A percentile compares a stretch with the other conserved stretches of the same genome.
Evolutionary conservation across 2,113 vertebrate species (phyloP).

Genomic region (Corythoichthys haematopterus): DNA sequence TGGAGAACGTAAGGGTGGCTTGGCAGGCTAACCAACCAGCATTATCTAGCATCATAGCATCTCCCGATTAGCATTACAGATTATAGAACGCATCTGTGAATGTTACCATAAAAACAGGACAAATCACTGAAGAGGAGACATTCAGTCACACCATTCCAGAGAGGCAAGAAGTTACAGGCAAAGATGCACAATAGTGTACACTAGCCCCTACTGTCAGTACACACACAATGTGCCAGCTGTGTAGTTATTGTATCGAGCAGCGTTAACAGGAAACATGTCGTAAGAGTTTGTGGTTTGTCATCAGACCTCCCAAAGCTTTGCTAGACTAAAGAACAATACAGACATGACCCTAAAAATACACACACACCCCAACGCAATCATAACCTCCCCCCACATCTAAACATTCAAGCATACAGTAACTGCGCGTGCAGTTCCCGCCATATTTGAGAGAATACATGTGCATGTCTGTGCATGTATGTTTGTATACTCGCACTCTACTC

Average conservation of each 20-base stretch:
- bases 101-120: conserved; percentile 34
- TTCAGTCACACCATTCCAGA: conserved; percentile 22
- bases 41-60: not conserved
- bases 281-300: conserved; percentile 46
- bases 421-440: conserved; percentile 6
- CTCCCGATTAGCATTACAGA: conserved; percentile 35
- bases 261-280: conserved; percentile 62
- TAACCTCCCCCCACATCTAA: not conserved
- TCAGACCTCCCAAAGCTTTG: conserved; percentile 46
- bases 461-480: conserved; percentile 13
- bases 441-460: conserved; percentile 9
- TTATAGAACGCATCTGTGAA: conserved; percentile 10
- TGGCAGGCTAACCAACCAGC: too few species aligned
- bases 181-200: conserved; percentile 31
- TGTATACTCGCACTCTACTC: conserved; percentile 12
- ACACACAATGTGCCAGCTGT: conserved; percentile 43
- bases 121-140: conserved; percentile 31
- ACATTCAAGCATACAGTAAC: conserved; percentile 20
- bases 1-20: too few species aligned
- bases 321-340: conserved; percentile 47
- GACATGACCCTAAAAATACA: conserved; percentile 51
- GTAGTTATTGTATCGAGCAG: conserved; percentile 47
- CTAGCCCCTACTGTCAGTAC: conserved; percentile 25
- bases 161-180: conserved; percentile 22
- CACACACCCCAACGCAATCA: conserved; percentile 19